These are phyloP conservation scores for Protobothrops flavoviridis DNA, from an alignment of 2,113 vertebrate genomes.

Conservation along the genomic window DNA sequence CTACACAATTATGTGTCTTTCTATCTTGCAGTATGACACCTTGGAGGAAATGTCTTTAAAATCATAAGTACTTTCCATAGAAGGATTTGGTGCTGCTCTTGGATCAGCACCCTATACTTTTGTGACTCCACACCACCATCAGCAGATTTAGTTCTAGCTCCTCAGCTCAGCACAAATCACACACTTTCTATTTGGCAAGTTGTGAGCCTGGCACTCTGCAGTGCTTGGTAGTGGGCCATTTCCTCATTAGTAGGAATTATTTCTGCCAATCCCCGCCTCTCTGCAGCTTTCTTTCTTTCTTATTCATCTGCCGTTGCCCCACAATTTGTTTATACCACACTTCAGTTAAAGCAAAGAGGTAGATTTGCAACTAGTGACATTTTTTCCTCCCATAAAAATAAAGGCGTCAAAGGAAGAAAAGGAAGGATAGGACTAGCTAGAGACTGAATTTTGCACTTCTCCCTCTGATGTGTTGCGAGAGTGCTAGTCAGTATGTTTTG, in stretches of 20 bases:
- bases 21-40: background rate
- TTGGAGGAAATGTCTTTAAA: background rate
- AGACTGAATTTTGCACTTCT: background rate
- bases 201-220: background rate
- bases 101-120: background rate
- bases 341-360: background rate
- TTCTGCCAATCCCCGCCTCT: background rate
- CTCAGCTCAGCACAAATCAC: background rate
- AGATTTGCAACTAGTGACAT: background rate
- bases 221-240: background rate
- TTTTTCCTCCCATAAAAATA: background rate
- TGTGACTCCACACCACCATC: background rate
- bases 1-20: background rate
- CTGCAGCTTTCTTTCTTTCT: background rate
- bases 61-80: background rate
- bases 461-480: background rate
- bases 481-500: background rate
- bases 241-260: background rate
- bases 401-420: background rate
- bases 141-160: background rate
- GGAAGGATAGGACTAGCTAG: background rate
- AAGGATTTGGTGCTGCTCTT: background rate
- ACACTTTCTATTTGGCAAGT: background rate
- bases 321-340: background rate
- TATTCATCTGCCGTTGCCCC: background rate